Evolutionary conservation across 2,888 invertebrate species (phyloP).

Genomic region (Xiphydria camelus): DNA sequence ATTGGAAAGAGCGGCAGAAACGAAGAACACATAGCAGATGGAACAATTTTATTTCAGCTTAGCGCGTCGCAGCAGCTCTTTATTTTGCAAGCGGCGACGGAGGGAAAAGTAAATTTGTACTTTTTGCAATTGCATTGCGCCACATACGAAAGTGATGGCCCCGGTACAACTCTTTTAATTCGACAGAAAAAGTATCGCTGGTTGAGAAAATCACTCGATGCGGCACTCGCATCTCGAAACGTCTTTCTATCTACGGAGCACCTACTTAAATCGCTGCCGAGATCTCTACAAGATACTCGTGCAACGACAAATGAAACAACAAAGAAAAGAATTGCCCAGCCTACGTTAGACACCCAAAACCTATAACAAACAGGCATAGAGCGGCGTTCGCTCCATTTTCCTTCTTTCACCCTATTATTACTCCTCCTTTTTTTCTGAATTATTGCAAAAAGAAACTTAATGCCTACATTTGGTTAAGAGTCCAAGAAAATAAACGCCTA

Average conservation of each 20-base stretch:
- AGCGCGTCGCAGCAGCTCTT: too few relatives aligned
- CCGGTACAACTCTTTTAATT: too few relatives aligned
- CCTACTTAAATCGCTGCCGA: constrained; percentile 21
- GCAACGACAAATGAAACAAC: background rate
- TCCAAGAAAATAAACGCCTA: constrained; percentile 27
- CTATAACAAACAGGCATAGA: constrained; percentile 20
- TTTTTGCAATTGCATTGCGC: too few relatives aligned
- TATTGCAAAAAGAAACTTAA: constrained; percentile 30
- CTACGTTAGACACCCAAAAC: constrained; percentile 27
- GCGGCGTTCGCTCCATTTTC: constrained; percentile 3
- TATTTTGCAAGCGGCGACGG: too few relatives aligned
- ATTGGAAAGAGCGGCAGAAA: too few relatives aligned
- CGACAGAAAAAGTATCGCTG: too few relatives aligned
- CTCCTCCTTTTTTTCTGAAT: constrained; percentile 14
- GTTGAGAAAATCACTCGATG: background rate
- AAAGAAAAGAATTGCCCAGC: constrained; percentile 27
- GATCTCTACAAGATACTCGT: background rate
- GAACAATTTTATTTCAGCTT: too few relatives aligned
- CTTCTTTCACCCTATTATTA: constrained; percentile 17
- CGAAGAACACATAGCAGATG: too few relatives aligned
- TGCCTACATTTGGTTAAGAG: constrained; percentile 36
- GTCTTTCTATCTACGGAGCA: constrained; percentile 30
- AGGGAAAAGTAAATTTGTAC: too few relatives aligned
- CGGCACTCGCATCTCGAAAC: background rate
- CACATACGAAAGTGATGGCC: too few relatives aligned